Base-by-base conservation (phyloP, 2,888 invertebrate genomes). In the Drosophila peninsularis region DNA sequence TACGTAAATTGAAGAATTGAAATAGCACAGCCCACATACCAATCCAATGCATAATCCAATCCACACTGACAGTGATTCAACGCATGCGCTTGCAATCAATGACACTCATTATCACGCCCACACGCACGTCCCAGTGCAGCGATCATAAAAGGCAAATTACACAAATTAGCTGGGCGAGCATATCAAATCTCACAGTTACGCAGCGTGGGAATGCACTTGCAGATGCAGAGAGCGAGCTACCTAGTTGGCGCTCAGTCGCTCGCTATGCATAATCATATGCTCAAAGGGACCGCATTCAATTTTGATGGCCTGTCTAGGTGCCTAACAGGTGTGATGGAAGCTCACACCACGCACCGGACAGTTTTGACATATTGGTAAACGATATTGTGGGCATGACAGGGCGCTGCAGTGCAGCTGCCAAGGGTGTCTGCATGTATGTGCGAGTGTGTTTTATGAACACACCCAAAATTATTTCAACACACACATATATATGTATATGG, bases 281-380 rank as follows among this genome's bases (percentile, higher is more conserved):
- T 57, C 49, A 55, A 6, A 60, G 41, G 80, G 50, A 49, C 64
- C 58, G 54, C 42, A 56, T 11, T 44, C 7, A 6, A 11, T 27
- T 56, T 32, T n/a, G 4, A 64, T 36, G 56, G 21, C 10, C 30
- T 52, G 55, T 27, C 52, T 57, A 41, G 52, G 21, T 44, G 53
- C 30, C 49, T 42, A 62, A 77, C 88, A 88, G 82, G 88, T 83
- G 86, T 72, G 77, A 88, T 70, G 60, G n/a, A n/a, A n/a, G n/a
- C n/a, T n/a, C n/a, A n/a, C n/a, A n/a, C n/a, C n/a, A 65, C 58
- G 57, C 60, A 34, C 45, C 67, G 49, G 65, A 74, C 80, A 71
- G 58, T 52, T 69, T 66, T 72, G 86, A 83, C 83, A 86, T 68
- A 52, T 53, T 49, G 39, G 82, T 85, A 74, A 85, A 44, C 71